Base-by-base conservation (phyloP, 64 coral and sea anemone genomes). In the Stichodactyla helianthus region DNA sequence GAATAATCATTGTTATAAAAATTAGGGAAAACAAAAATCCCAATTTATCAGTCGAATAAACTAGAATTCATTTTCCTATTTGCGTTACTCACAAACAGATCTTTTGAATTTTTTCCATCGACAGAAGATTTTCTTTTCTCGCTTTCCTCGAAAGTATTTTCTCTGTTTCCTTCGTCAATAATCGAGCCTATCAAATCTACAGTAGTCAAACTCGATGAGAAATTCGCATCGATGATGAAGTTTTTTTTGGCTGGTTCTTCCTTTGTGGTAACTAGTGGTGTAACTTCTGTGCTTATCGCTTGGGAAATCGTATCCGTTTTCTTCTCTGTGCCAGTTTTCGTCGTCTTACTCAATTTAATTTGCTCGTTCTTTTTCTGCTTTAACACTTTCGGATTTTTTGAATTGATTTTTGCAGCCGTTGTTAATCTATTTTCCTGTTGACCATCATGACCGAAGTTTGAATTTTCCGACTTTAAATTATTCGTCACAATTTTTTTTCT, bases 171-270 rank as follows among this genome's bases (percentile, higher is more conserved):
- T 16, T 84, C 64, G 8, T 80, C 68, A 28, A 90, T 84, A 53
- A 90, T 90, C 19, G 62, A 35, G 20, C 89, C 89, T 31, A 90
- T 79, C 15, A 90, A 67, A 90, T 90, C 89, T 27, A 82, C 89
- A 60, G 76, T 81, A 50, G 15, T 54, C 50, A 81, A 81, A 10
- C 18, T n/a, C 22, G 68, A 74, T 9, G 68, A 74, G 13, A 74
- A 74, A 74, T 74, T 74, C 10, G 68, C 68, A 74, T 74, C 25
- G 4, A 31, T 4, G 12, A 74, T 74, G 5, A 9, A 20, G 62
- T 5, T 65, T 23, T 35, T 74, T 12, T 31, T 74, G 1, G 25
- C n/a, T 20, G 19, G 63, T 23, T 23, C 68, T 13, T 74, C 68
- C 13, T 19, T n/a, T 31, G 25, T 14, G 10, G 4, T 74, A n/a